Evolutionary conservation across 1,140 invertebrate genomes (phyloP).

Genomic region (Drosophila pachea): DNA sequence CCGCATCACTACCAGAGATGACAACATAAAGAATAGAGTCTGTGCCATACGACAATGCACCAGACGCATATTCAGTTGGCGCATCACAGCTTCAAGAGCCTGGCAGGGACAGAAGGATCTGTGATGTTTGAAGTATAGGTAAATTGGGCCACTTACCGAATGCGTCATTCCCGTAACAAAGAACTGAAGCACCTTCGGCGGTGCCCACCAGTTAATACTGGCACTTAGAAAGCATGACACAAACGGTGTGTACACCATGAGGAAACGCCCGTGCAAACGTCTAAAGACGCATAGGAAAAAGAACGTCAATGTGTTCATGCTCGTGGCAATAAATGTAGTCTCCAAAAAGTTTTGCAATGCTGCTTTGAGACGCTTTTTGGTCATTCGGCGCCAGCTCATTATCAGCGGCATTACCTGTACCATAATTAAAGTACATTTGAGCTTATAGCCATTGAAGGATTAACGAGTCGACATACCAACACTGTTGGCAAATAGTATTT

Average conservation of each 20-base stretch:
- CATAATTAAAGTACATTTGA: background rate
- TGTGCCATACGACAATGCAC: conserved; percentile 38
- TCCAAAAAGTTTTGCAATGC: conserved; percentile 39
- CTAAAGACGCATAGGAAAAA: conserved; percentile 39
- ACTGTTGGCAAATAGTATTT: conserved; percentile 58
- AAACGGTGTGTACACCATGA: conserved; percentile 20
- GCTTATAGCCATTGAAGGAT: background rate
- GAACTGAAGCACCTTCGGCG: conserved; percentile 32
- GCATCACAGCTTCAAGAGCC: conserved; percentile 39
- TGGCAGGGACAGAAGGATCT: conserved; percentile 1
- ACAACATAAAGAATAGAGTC: conserved; percentile 52
- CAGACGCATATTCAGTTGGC: conserved; percentile 29
- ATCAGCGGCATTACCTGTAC: conserved; percentile 41
- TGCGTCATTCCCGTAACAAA: conserved; percentile 39
- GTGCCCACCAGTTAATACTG: conserved; percentile 36
- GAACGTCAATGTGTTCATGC: conserved; percentile 41
- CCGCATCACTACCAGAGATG: conserved; percentile 40
- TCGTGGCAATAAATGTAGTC: conserved; percentile 22
- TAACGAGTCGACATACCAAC: conserved; percentile 38
- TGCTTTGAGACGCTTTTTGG: background rate
- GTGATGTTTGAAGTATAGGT: background rate
- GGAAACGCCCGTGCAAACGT: conserved; percentile 23
- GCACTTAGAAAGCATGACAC: conserved; percentile 31
- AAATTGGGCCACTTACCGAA: conserved; percentile 31
- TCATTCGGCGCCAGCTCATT: conserved; percentile 21